A percentile compares a stretch with the other conserved stretches of the same genome.
phyloP scores from a whole-genome alignment of 2,113 vertebrate species.

The Trogon melanurus region DNA sequence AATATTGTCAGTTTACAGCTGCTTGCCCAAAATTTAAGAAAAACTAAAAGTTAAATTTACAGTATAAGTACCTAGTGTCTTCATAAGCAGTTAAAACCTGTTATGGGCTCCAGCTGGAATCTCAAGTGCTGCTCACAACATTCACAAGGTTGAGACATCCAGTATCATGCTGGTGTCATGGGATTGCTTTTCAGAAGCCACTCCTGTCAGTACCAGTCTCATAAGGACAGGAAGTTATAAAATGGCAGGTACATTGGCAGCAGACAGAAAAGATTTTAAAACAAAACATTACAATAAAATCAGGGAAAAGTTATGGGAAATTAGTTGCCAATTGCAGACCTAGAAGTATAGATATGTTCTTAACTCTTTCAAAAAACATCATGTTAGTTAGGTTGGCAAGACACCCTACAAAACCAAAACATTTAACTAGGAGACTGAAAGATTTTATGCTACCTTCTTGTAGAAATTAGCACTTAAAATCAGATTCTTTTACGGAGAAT shows the following conservation, averaged over 20 bases:
- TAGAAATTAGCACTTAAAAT: not conserved
- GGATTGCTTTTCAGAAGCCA: not conserved
- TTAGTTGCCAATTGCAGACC: not conserved
- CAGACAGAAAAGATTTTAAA: not conserved
- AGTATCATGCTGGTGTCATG: not conserved
- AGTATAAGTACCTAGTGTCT: not conserved
- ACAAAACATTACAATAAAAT: not conserved
- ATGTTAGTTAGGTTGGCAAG: not conserved
- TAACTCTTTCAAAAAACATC: accelerated
- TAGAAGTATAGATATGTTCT: not conserved
- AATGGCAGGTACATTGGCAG: not conserved
- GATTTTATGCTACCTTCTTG: not conserved
- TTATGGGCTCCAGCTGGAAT: accelerated
- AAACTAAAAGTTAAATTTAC: not conserved
- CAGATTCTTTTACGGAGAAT: not conserved
- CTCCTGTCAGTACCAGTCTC: not conserved
- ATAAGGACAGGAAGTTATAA: not conserved
- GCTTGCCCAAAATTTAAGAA: not conserved
- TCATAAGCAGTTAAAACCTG: not conserved
- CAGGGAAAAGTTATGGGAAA: not conserved
- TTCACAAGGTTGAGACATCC: not conserved
- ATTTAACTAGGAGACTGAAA: not conserved
- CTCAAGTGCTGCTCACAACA: not conserved
- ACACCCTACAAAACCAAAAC: not conserved
- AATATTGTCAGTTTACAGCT: not conserved